Percentiles rank a stretch among this genome's conserved stretches.
These are phyloP conservation scores for Rhaphigaster nebulosa DNA, from an alignment of 2,888 invertebrate species.

Conservation along the genomic window DNA sequence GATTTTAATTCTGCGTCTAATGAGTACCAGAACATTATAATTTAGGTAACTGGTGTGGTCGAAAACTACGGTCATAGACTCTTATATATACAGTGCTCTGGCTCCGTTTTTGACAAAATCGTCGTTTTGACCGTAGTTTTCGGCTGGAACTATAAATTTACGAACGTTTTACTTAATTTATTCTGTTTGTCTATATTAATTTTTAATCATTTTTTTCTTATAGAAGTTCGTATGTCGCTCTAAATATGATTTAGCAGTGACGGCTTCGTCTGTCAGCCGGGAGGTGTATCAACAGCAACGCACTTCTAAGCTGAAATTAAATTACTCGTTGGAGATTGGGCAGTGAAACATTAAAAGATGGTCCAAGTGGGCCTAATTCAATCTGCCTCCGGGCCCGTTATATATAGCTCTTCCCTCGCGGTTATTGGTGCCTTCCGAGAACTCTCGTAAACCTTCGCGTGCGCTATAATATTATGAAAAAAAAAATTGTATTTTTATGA, in stretches of 20 bases:
- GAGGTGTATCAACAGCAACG: not conserved
- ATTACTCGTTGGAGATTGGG: not conserved
- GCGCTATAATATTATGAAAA: constrained; percentile 65
- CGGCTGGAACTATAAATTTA: too few species aligned
- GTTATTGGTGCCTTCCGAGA: constrained; percentile 64
- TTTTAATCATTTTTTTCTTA: too few species aligned
- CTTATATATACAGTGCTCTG: too few species aligned
- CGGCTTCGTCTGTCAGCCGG: not conserved
- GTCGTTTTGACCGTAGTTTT: too few species aligned
- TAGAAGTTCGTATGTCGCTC: too few species aligned
- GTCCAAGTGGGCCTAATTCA: constrained; percentile 59
- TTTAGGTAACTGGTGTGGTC: too few species aligned
- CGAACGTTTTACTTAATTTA: too few species aligned
- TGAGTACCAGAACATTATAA: too few species aligned
- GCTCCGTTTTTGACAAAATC: too few species aligned
- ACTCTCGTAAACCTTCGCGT: constrained; percentile 65
- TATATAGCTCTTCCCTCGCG: constrained; percentile 61
- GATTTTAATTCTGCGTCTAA: too few species aligned
- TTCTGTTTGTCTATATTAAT: too few species aligned
- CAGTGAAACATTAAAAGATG: constrained; percentile 53
- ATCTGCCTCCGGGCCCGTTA: constrained; percentile 63
- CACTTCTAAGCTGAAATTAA: constrained; percentile 8
- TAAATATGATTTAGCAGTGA: not conserved
- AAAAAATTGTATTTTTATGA: constrained; percentile 39
- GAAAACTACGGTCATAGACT: too few species aligned